Percentiles rank a stretch among this genome's conserved stretches.
Evolutionary conservation across 2,113 vertebrate species (phyloP).

Genomic region (Melanerpes aurifrons): DNA sequence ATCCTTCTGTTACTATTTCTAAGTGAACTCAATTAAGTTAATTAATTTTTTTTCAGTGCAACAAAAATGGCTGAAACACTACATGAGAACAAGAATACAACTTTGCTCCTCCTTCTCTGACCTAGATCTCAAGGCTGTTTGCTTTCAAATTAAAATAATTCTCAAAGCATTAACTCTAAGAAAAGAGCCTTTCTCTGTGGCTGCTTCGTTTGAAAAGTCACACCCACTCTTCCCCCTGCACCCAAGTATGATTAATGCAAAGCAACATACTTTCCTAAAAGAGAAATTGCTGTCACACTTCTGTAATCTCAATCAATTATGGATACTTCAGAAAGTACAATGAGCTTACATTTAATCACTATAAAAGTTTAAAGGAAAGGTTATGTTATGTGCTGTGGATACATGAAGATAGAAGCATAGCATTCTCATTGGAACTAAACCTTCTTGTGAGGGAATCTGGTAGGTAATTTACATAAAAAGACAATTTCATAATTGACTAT

Average conservation of each 20-base stretch:
- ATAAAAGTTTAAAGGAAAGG: conserved; percentile 9
- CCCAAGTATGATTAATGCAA: conserved; percentile 61
- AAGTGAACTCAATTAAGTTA: conserved; percentile 55
- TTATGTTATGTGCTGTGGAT: background rate
- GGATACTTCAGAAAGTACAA: conserved; percentile 49
- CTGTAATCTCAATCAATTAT: conserved; percentile 50
- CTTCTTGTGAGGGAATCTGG: background rate
- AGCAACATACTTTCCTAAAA: conserved; percentile 46
- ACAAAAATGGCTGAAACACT: background rate
- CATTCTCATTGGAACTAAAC: background rate
- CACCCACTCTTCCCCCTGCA: conserved; percentile 17
- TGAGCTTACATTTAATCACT: background rate
- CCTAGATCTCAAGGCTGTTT: background rate
- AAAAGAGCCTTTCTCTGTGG: conserved; percentile 34
- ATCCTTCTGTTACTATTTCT: conserved; percentile 56
- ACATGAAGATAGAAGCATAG: background rate
- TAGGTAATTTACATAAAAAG: background rate
- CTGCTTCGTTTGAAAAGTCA: conserved; percentile 54
- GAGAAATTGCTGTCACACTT: conserved; percentile 46
- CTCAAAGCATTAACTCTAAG: conserved; percentile 26
- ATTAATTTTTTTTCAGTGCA: conserved; percentile 41
- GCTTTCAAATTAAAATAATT: conserved; percentile 58
- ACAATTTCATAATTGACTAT: background rate
- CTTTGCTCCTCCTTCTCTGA: background rate
- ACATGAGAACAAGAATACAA: conserved; percentile 18